Evolutionary conservation across 2,113 vertebrate species (phyloP), one percentile per base, ranked within the genome.

Genomic region (Cebidichthys violaceus): DNA sequence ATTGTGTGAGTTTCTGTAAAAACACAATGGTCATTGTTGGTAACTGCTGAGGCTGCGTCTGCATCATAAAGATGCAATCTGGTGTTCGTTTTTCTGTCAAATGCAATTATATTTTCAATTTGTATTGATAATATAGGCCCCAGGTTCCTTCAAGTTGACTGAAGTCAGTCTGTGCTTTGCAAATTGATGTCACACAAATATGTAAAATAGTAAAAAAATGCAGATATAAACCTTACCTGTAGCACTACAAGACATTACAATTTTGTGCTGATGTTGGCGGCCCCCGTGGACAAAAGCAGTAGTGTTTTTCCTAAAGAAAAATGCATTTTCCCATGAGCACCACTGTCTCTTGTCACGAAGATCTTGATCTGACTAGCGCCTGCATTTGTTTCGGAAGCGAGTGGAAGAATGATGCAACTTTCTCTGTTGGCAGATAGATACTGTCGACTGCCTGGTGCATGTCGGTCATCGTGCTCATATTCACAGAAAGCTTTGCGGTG

Each of bases 1-100:
- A 79, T 33, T 57, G 62, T 43, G 24, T 37, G 66, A 73, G 27
- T 52, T 0, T 22, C 24, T 18, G 17, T 66, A 31, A 82, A 70
- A 88, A 66, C n/a, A 43, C 55, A 11, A 0, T 43, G 10, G 27
- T 35, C 18, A 52, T 62, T 37, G 6, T 33, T n/a, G 13, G n/a
- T 13, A 41, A 65, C 20, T 17, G 15, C 22, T 70, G 22, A 65
- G 14, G 35, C 69, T 64, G 7, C 9, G 9, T 64, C 69, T 39
- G 24, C 47, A 74, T 78, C 18, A 70, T 33, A n/a, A 55, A 43
- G 31, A 27, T 47, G 17, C 4, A 2, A 7, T 33, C 31, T 65
- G n/a, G 15, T 57, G 33, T 71, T 54, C 33, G 4, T 31, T 22
- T 59, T 52, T 60, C 11, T 68, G 6, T 69, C 20, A 55, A 47